Evolutionary conservation across 2,113 vertebrate species (phyloP).

Genomic region (Dunckerocampus dactyliophorus): DNA sequence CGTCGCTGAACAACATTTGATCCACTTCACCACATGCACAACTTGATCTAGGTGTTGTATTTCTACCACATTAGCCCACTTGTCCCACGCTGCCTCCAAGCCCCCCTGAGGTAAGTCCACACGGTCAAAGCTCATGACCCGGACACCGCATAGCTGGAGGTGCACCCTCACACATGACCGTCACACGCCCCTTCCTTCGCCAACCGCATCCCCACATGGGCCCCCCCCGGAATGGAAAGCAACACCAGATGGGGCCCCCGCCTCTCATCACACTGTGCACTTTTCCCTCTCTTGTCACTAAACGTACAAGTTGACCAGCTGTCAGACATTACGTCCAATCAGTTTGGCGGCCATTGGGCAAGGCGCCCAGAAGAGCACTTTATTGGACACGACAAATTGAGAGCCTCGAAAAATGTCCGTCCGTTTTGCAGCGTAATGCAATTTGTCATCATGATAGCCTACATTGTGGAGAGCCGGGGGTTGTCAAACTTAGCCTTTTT

Average conservation of each 20-base stretch:
- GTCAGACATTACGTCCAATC: slow-evolving; percentile 73
- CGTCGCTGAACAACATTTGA: too few species aligned
- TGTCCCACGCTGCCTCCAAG: slow-evolving; percentile 25
- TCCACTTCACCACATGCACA: slow-evolving; percentile 11
- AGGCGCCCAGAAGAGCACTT: slow-evolving; percentile 60
- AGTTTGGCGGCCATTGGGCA: slow-evolving; percentile 60
- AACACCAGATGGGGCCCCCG: slow-evolving; percentile 57
- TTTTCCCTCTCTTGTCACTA: slow-evolving; percentile 29
- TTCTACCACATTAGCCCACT: slow-evolving; percentile 30
- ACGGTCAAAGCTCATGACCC: slow-evolving; percentile 33
- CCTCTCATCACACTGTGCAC: not conserved
- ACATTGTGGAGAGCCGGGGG: slow-evolving; percentile 29
- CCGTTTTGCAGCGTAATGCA: slow-evolving; percentile 43
- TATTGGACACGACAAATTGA: slow-evolving; percentile 72
- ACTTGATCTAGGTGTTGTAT: too few species aligned
- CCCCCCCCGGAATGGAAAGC: slow-evolving; percentile 51
- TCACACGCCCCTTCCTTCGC: not conserved
- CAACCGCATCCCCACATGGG: slow-evolving; percentile 28
- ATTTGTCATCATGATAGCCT: slow-evolving; percentile 59
- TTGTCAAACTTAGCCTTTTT: slow-evolving; percentile 12
- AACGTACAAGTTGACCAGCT: slow-evolving; percentile 59
- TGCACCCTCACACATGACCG: slow-evolving; percentile 14
- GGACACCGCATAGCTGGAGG: slow-evolving; percentile 28
- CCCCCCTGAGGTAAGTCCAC: slow-evolving; percentile 12
- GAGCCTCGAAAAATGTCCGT: slow-evolving; percentile 49